A percentile compares a stretch with the other conserved stretches of the same genome.
These are phyloP conservation scores for Harpalus rufipes DNA, from an alignment of 2,888 invertebrate species.

Conservation along the genomic window DNA sequence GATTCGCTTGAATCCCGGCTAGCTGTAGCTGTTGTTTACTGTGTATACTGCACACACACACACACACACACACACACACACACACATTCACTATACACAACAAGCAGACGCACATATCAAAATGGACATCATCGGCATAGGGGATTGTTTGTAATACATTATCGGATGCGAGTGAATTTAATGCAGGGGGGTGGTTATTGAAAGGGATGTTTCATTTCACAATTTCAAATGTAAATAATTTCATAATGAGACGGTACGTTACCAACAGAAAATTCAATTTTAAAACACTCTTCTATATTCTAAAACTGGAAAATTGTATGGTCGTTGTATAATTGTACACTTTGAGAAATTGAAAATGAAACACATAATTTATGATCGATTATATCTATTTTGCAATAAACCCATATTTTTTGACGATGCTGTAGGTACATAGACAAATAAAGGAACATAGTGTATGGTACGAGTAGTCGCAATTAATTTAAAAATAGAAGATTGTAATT, in stretches of 20 bases:
- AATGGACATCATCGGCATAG: constrained; percentile 17
- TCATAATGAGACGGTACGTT: background rate
- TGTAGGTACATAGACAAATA: too few relatives aligned
- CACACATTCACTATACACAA: background rate
- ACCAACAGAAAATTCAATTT: too few relatives aligned
- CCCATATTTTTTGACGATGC: too few relatives aligned
- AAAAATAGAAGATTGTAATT: background rate
- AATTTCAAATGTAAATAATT: background rate
- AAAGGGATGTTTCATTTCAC: background rate
- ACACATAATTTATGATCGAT: too few relatives aligned
- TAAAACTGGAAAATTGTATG: too few relatives aligned
- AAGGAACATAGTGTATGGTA: too few relatives aligned
- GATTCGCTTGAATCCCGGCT: constrained; percentile 27
- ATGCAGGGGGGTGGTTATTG: background rate
- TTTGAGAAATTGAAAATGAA: too few relatives aligned
- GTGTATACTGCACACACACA: background rate
- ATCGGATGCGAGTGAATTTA: background rate
- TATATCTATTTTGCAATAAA: too few relatives aligned
- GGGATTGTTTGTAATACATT: constrained; percentile 9
- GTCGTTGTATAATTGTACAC: too few relatives aligned
- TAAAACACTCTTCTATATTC: too few relatives aligned
- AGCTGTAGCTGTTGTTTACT: background rate
- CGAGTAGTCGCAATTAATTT: background rate
- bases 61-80: background rate
- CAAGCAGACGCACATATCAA: constrained; percentile 17